Conservation (phyloP, 2,797 vertebrate genomes). For the Acanthopagrus latus region DNA sequence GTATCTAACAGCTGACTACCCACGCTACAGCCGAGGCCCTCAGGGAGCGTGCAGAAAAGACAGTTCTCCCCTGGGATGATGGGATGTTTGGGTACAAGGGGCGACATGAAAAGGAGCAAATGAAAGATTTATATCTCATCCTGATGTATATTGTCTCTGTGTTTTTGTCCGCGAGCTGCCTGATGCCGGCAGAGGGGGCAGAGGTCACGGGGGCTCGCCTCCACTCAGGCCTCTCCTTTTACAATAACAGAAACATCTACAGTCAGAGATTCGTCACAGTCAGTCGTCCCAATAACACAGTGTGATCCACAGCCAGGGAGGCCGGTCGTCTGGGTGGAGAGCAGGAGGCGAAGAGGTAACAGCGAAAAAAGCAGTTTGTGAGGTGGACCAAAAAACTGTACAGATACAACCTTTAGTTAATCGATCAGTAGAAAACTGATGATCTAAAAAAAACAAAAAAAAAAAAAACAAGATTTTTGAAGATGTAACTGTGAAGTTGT, state of each 20-base stretch:
- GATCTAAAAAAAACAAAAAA: too few species aligned
- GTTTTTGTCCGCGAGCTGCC: conserved; percentile 45
- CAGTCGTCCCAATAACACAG: conserved; percentile 35
- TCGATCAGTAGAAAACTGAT: too few species aligned
- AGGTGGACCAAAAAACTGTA: not conserved
- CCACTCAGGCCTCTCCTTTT: conserved; percentile 45
- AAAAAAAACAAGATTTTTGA: not conserved
- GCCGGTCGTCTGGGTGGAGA: conserved; percentile 24
- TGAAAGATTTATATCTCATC: conserved; percentile 74
- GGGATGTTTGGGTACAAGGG: conserved; percentile 46
- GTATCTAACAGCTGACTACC: conserved; percentile 72
- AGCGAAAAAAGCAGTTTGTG: not conserved
- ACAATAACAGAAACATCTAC: conserved; percentile 68
- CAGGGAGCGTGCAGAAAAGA: conserved; percentile 57
- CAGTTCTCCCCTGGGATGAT: conserved; percentile 67
- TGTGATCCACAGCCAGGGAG: conserved; percentile 14
- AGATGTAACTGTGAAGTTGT: not conserved
- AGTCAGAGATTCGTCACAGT: conserved; percentile 46
- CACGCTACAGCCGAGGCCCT: conserved; percentile 63
- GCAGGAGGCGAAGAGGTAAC: conserved; percentile 18
- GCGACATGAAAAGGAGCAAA: conserved; percentile 63
- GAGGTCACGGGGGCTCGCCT: conserved; percentile 61
- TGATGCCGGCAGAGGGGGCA: conserved; percentile 60
- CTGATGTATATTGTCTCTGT: conserved; percentile 46
- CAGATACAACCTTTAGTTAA: not conserved